A percentile compares a stretch with the other conserved stretches of the same genome.
phyloP scores from a whole-genome alignment of 2,888 invertebrate species.

The Synanthedon formicaeformis region DNA sequence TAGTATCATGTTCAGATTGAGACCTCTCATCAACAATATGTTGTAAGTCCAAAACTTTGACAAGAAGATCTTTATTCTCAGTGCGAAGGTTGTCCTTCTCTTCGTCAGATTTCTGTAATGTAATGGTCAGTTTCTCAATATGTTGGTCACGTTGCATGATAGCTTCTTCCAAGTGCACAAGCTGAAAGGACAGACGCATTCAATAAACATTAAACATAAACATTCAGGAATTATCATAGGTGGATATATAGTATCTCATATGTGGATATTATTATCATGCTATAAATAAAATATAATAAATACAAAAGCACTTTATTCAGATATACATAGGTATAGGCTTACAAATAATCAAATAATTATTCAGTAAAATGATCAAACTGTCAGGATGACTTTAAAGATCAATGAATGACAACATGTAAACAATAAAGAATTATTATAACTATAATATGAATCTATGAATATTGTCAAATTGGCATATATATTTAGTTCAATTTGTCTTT shows the following conservation, averaged over 20 bases:
- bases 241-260: too few relatives aligned
- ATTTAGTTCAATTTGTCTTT: too few relatives aligned
- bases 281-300: conserved; percentile 7
- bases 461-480: too few relatives aligned
- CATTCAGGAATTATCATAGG: too few relatives aligned
- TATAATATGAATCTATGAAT: too few relatives aligned
- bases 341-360: too few relatives aligned
- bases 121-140: conserved; percentile 78
- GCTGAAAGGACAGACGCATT: conserved; percentile 49
- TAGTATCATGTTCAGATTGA: conserved; percentile 44
- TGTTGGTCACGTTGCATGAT: conserved; percentile 76
- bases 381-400: too few relatives aligned
- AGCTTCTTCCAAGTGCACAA: conserved; percentile 79
- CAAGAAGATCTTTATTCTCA: conserved; percentile 72
- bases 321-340: too few relatives aligned
- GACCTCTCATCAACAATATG: conserved; percentile 40
- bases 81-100: conserved; percentile 72
- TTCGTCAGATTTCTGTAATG: conserved; percentile 75
- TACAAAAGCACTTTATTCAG: too few relatives aligned
- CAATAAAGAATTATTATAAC: too few relatives aligned
- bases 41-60: conserved; percentile 68
- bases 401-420: too few relatives aligned
- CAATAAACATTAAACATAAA: conserved; percentile 26
- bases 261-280: conserved; percentile 2
- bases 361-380: too few relatives aligned